A percentile compares a stretch with the other conserved stretches of the same genome.
These are phyloP conservation scores for Lasioglossum malachurum DNA, from an alignment of 2,888 invertebrate species.

Conservation along the genomic window DNA sequence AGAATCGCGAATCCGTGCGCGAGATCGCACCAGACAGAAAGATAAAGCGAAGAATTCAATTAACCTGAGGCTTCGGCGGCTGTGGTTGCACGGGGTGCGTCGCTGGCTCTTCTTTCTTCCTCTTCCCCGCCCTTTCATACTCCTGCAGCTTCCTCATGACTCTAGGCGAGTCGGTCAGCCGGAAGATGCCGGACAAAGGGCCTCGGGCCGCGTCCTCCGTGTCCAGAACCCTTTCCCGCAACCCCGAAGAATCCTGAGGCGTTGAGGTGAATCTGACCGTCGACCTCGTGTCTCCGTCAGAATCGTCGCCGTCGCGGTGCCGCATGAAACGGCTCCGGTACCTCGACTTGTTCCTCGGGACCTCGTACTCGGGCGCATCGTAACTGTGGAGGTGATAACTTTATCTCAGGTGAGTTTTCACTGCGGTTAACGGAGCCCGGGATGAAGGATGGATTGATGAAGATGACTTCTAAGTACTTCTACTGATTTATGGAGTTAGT, in stretches of 20 bases:
- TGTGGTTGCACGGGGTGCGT: conserved; percentile 84
- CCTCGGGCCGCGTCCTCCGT: conserved; percentile 95
- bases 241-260: conserved; percentile 81
- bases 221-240: conserved; percentile 91
- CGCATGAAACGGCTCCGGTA: conserved; percentile 85
- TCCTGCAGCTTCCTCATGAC: conserved; percentile 96
- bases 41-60: conserved; percentile 23
- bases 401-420: neutral
- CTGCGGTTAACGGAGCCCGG: neutral
- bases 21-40: neutral
- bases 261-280: conserved; percentile 88
- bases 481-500: neutral
- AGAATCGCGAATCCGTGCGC: neutral
- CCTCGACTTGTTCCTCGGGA: conserved; percentile 82
- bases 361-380: conserved; percentile 82
- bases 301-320: conserved; percentile 90
- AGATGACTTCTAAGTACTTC: neutral
- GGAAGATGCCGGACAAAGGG: conserved; percentile 95
- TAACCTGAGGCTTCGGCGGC: conserved; percentile 86
- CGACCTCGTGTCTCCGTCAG: conserved; percentile 90
- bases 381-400: conserved; percentile 72
- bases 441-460: conserved; percentile 3
- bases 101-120: conserved; percentile 91
- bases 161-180: conserved; percentile 94
- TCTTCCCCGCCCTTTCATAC: conserved; percentile 89